Evolutionary conservation across 2,797 vertebrate genomes (phyloP).

Genomic region (Microhierax caerulescens): DNA sequence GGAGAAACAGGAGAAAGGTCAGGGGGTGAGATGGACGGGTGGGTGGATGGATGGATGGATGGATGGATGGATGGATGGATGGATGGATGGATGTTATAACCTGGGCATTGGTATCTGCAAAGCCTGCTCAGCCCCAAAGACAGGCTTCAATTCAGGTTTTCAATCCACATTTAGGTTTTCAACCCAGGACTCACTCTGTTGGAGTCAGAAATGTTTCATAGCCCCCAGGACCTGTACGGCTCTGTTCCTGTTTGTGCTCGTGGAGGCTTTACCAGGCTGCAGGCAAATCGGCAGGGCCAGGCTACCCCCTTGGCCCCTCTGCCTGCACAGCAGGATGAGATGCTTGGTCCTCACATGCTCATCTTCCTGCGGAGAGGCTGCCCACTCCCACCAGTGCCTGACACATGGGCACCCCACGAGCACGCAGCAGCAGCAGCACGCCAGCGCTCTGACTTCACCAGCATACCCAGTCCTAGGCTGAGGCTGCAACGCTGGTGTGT

Average conservation of each 20-base stretch:
- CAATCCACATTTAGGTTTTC: not conserved
- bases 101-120: not conserved
- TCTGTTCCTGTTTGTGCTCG: not conserved
- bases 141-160: not conserved
- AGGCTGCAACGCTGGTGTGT: not conserved
- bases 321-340: not conserved
- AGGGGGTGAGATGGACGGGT: fast-evolving
- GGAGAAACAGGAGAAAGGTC: not conserved
- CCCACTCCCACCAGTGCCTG: not conserved
- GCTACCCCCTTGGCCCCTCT: not conserved
- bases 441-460: not conserved
- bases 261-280: not conserved
- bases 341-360: fast-evolving
- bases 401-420: fast-evolving
- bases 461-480: not conserved
- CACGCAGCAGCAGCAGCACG: fast-evolving
- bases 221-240: too few species aligned
- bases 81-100: not conserved
- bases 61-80: not conserved
- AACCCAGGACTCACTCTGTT: not conserved
- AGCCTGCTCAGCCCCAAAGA: not conserved
- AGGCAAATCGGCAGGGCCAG: not conserved
- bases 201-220: not conserved
- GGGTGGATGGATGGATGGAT: not conserved
- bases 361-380: not conserved